Evolutionary conservation across 2,113 vertebrate species (phyloP), one percentile per base, ranked within the genome.

Genomic region (Aspidoscelis tigris): DNA sequence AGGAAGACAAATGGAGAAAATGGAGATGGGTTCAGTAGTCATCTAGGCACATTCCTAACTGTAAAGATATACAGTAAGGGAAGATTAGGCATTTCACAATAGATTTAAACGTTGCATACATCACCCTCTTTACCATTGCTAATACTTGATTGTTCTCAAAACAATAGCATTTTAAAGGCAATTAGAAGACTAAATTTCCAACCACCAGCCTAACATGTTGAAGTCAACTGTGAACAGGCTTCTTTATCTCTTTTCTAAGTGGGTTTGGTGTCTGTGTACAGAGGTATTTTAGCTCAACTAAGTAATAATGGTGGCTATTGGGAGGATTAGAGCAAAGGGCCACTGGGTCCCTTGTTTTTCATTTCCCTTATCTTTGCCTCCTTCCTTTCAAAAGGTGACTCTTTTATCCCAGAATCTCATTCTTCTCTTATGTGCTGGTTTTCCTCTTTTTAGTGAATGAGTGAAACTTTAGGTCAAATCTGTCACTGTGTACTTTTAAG

Each of bases 101-200:
- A 11, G 11, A 73, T 81, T 58, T 69, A 61, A 87, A 78, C 55
- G 91, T 82, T 89, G 86, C 87, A 43, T 88, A 79, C 73, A 61
- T 61, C 18, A 61, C 58, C 18, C 18, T 61, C 58, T 84, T 92
- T 90, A 86, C 81, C 81, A 83, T 79, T 83, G 75, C 86, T 70
- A 61, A 61, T 61, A 61, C 58, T 61, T 61, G 14, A 18, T 61
- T 61, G 58, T 18, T 61, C 58, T 82, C 44, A 77, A 90, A 84
- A 41, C 89, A 87, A 64, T 76, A 89, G 78, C 75, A 82, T 86
- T 80, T 87, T 92, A 87, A 79, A 61, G 21, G 16, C 26, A 79
- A 69, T 70, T 43, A 50, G 70, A 55, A 64, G 83, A 76, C 70
- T 84, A 80, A 88, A 26, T 89, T 84, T 88, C 89, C 78, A 69